A percentile compares a stretch with the other conserved stretches of the same genome.
Evolutionary conservation across 2,113 vertebrate genomes (phyloP).

Genomic region (Onychorhynchus coronatus): DNA sequence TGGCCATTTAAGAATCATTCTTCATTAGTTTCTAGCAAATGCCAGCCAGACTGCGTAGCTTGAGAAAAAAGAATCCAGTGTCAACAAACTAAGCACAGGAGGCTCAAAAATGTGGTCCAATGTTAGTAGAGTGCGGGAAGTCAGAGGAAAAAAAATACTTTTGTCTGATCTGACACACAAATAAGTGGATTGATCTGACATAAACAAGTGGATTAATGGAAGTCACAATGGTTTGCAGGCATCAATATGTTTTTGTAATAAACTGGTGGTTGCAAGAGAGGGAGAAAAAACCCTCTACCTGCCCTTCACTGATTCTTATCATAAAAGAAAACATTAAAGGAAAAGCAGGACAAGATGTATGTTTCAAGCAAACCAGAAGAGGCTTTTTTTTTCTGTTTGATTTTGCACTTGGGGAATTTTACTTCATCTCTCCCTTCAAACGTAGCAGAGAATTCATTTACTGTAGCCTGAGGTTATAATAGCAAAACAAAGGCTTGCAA

Average conservation of each 20-base stretch:
- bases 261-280: background rate
- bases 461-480: conserved; percentile 76
- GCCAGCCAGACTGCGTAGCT: background rate
- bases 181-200: conserved; percentile 17
- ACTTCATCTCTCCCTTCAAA: conserved; percentile 84
- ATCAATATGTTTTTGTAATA: conserved; percentile 18
- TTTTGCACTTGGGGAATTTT: conserved; percentile 84
- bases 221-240: conserved; percentile 22
- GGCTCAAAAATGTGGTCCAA: conserved; percentile 11
- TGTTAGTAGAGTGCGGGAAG: background rate
- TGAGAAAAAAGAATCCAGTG: background rate
- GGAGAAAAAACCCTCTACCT: conserved; percentile 33
- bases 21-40: conserved; percentile 15
- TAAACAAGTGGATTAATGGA: conserved; percentile 47
- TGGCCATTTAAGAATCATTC: conserved; percentile 29
- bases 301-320: conserved; percentile 73
- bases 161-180: conserved; percentile 8
- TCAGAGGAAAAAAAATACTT: background rate
- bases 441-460: conserved; percentile 83
- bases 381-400: conserved; percentile 82
- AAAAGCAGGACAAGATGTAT: conserved; percentile 75
- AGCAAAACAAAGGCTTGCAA: conserved; percentile 79
- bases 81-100: conserved; percentile 12
- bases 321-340: conserved; percentile 80
- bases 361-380: conserved; percentile 77